Evolutionary conservation across 2,113 vertebrate genomes (phyloP), one percentile per base, ranked within the genome.

Genomic region (Forbesichthys agassizii): DNA sequence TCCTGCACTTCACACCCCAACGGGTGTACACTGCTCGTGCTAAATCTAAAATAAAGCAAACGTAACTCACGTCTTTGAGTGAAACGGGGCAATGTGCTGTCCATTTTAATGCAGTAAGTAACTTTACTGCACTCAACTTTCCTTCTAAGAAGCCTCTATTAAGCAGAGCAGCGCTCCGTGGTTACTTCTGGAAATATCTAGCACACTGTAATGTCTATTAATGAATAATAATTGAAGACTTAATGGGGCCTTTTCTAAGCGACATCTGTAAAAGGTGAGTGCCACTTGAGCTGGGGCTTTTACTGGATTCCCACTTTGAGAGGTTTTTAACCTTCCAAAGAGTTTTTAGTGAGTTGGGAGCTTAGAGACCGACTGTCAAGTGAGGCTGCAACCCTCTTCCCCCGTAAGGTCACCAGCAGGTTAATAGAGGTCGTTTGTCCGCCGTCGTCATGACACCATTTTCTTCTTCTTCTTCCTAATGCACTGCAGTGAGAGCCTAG

Each of bases 371-470:
- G 9, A 57, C 48, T 48, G 11, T 61, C 69, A 67, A 71, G 70
- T 62, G 70, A 20, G 73, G 33, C 58, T 61, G 33, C 36, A 58
- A 20, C 61, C 42, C 27, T 61, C 36, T 49, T 63, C 61, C 48
- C 10, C 74, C 53, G n/a, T 55, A 77, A 20, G 80, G 72, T 86
- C 80, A 77, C 51, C 11, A 9, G 33, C 78, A 71, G 79, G 78
- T 83, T 84, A 80, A 85, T 78, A 1, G 78, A 79, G 81, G 80
- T 77, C 62, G 4, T 48, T 18, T 52, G 10, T 53, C 6, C 48
- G 10, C 65, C 61, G 14, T 54, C 27, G 64, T 64, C 63, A 61
- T 60, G 48, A 80, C 60, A 47, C 47, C 12, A 10, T 62, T 79
- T 3, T 10, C 71, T 33, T 48, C 51, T 27, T 55, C 27, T 20